phyloP scores from a whole-genome alignment of 2,888 invertebrate species.

The Heteropelma amictum region DNA sequence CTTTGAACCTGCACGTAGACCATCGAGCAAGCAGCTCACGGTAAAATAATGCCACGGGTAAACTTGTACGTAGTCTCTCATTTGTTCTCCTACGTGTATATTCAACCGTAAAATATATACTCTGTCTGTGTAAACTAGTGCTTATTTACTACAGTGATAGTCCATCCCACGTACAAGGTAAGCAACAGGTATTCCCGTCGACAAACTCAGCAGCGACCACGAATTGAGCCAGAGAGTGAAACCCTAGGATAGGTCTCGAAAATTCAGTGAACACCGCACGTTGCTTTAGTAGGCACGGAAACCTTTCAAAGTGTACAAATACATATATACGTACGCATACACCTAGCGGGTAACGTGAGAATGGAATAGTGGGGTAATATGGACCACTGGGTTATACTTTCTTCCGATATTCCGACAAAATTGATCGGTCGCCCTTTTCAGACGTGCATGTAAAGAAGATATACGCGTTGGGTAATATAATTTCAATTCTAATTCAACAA shows the following conservation, averaged over 20 bases:
- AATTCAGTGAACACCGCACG: background rate
- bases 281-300: background rate
- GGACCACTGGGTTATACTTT: background rate
- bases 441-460: too few relatives aligned
- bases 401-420: too few relatives aligned
- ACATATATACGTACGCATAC: background rate
- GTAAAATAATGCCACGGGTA: background rate
- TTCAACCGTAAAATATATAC: conserved; percentile 14
- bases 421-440: too few relatives aligned
- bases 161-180: conserved; percentile 18
- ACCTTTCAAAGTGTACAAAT: background rate
- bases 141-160: conserved; percentile 5
- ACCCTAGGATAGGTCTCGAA: conserved; percentile 5
- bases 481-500: too few relatives aligned
- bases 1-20: conserved; percentile 1
- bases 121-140: conserved; percentile 30
- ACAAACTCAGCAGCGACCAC: background rate
- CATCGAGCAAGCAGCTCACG: too few relatives aligned
- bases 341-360: background rate
- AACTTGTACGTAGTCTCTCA: background rate
- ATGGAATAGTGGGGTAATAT: background rate
- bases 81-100: conserved; percentile 1
- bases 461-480: too few relatives aligned
- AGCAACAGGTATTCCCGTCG: conserved; percentile 34
- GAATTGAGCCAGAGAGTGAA: conserved; percentile 2